Conservation (phyloP, 2,797 vertebrate genomes). For the Hemibagrus guttatus region DNA sequence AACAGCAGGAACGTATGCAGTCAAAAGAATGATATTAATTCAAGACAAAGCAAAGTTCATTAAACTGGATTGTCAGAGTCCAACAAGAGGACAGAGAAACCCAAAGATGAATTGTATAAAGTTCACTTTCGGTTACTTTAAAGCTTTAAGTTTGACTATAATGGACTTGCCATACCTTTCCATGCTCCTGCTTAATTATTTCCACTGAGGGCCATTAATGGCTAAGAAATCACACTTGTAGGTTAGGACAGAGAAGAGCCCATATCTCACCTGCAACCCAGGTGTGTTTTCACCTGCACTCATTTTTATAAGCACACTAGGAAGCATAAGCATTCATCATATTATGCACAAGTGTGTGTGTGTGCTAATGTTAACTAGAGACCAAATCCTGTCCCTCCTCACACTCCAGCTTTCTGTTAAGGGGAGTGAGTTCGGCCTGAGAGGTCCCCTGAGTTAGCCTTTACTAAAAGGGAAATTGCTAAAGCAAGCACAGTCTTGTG, state of each 20-base stretch:
- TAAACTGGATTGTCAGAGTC: constrained; percentile 1
- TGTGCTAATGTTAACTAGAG: not conserved
- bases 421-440: constrained; percentile 37
- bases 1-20: constrained; percentile 28
- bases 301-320: constrained; percentile 34
- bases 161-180: constrained; percentile 54
- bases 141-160: constrained; percentile 7
- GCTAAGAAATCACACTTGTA: constrained; percentile 50
- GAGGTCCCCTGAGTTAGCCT: constrained; percentile 40
- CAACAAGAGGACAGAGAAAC: constrained; percentile 14
- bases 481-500: constrained; percentile 53
- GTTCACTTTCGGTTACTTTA: not conserved
- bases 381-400: not conserved
- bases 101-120: constrained; percentile 16
- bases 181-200: constrained; percentile 59
- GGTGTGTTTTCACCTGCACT: constrained; percentile 37
- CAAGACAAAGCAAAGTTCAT: constrained; percentile 10
- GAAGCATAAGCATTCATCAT: not conserved
- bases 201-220: constrained; percentile 64
- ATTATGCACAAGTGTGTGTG: constrained; percentile 3
- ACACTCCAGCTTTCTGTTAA: constrained; percentile 29
- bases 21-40: constrained; percentile 27
- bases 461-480: constrained; percentile 57
- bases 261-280: constrained; percentile 57
- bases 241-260: constrained; percentile 30